Percentiles rank a stretch among this genome's conserved stretches.
Evolutionary conservation across 2,797 vertebrate genomes (phyloP).

Genomic region (Anniella stebbinsi): DNA sequence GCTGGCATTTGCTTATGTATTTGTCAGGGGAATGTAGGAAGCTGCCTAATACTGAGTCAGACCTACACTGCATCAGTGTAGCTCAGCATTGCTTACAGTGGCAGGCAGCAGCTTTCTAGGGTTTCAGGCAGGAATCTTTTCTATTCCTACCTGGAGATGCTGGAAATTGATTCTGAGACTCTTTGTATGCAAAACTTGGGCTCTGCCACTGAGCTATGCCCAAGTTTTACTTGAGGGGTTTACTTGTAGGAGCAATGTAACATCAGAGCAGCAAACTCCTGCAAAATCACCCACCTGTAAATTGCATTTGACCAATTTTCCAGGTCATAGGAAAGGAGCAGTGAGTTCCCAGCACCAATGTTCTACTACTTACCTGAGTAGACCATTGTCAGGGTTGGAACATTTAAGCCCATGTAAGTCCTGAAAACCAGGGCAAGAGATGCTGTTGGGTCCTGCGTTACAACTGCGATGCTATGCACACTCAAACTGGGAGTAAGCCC

Average conservation of each 20-base stretch:
- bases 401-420: not conserved
- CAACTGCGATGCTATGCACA: not conserved
- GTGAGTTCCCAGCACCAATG: not conserved
- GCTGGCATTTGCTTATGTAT: not conserved
- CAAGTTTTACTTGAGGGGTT: not conserved
- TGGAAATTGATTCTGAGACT: not conserved
- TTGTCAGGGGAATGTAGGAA: too few species aligned
- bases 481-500: not conserved
- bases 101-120: not conserved
- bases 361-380: not conserved
- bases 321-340: not conserved
- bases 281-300: not conserved
- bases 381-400: not conserved
- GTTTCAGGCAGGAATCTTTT: not conserved
- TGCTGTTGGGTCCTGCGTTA: not conserved
- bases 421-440: not conserved
- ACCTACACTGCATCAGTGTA: not conserved
- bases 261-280: not conserved
- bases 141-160: not conserved
- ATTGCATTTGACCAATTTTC: not conserved
- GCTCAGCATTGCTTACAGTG: not conserved
- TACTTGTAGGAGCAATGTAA: not conserved
- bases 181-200: not conserved
- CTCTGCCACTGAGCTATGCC: not conserved
- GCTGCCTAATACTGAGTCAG: not conserved